Conservation (phyloP, 2,888 invertebrate genomes). For the Cephus pulcher region DNA sequence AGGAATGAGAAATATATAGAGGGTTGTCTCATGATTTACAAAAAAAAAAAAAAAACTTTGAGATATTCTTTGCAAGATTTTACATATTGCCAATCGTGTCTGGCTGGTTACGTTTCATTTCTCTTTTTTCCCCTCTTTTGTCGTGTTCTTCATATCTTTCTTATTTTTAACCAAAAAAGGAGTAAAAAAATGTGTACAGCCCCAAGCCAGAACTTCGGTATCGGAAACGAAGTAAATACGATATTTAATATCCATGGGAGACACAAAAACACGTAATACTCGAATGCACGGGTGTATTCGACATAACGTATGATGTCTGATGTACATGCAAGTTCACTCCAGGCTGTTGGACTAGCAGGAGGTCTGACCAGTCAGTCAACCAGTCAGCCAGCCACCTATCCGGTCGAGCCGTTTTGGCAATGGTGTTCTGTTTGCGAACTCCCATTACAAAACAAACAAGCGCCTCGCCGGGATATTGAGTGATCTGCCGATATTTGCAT, state of each 20-base stretch:
- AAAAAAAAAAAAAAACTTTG: not conserved
- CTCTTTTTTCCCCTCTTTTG: not conserved
- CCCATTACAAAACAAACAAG: conserved; percentile 52
- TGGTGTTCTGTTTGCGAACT: conserved; percentile 49
- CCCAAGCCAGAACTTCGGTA: not conserved
- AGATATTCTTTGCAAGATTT: not conserved
- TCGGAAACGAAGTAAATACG: conserved; percentile 1
- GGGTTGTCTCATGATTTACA: not conserved
- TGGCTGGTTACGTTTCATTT: not conserved
- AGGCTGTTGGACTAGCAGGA: not conserved
- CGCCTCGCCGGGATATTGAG: conserved; percentile 38
- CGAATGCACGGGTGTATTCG: conserved; percentile 13
- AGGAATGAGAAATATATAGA: not conserved
- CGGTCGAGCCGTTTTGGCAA: conserved; percentile 30
- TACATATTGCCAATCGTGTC: not conserved
- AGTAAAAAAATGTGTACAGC: not conserved
- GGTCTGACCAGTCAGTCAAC: not conserved
- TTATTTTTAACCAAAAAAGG: not conserved
- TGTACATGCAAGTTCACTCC: not conserved
- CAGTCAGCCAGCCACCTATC: not conserved
- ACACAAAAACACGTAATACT: conserved; percentile 36
- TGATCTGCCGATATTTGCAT: conserved; percentile 44
- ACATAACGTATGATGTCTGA: not conserved
- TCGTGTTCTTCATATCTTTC: not conserved
- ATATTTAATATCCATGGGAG: conserved; percentile 38